These are phyloP conservation scores for Telmatochromis sp. DNA, from an alignment of 2,113 vertebrate species.

Conservation along the genomic window DNA sequence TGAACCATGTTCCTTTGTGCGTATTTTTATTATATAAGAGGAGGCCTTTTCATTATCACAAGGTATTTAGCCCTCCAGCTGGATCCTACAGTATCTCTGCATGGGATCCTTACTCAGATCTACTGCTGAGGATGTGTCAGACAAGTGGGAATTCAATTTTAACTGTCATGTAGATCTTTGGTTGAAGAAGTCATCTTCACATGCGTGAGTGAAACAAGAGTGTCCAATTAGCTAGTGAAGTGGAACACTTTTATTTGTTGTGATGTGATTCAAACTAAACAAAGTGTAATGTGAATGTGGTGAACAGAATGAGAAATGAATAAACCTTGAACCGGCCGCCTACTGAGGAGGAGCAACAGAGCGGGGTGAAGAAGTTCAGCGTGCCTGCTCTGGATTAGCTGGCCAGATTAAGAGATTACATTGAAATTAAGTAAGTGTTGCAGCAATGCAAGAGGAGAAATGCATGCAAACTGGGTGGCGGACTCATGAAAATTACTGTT, in stretches of 20 bases:
- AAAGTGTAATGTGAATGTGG: neutral
- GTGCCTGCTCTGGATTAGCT: constrained; percentile 63
- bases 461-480: neutral
- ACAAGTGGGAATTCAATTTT: neutral
- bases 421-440: constrained; percentile 56
- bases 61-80: neutral
- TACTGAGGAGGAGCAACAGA: constrained; percentile 29
- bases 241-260: neutral
- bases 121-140: neutral
- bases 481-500: neutral
- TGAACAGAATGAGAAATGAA: neutral
- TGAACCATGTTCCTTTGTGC: constrained; percentile 37
- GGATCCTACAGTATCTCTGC: constrained; percentile 1
- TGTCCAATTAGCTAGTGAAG: neutral
- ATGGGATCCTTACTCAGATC: neutral
- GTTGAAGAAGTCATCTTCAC: constrained; percentile 36
- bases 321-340: neutral
- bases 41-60: constrained; percentile 6
- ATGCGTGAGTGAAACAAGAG: neutral
- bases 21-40: constrained; percentile 20
- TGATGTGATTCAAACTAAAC: neutral
- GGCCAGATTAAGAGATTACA: constrained; percentile 74
- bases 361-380: constrained; percentile 54
- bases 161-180: constrained; percentile 49
- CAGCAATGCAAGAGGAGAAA: constrained; percentile 28